phyloP scores from a whole-genome alignment of 2,888 invertebrate genomes.

The Watsonalla cultraria region DNA sequence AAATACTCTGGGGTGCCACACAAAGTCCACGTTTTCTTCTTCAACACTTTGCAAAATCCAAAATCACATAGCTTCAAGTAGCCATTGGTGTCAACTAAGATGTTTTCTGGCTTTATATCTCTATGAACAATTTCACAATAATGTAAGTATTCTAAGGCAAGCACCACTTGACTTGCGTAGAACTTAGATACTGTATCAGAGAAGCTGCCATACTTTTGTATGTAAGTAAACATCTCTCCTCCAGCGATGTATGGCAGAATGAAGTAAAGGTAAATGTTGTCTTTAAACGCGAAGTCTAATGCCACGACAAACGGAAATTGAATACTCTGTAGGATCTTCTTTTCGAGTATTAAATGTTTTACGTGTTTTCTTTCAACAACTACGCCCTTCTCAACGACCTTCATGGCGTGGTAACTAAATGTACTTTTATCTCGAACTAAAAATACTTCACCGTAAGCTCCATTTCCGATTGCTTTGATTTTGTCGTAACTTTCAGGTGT shows the following conservation, averaged over 20 bases:
- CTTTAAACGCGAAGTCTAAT: conserved; percentile 90
- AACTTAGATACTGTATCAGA: conserved; percentile 89
- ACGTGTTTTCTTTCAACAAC: conserved; percentile 93
- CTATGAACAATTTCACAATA: conserved; percentile 90
- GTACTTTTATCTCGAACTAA: conserved; percentile 81
- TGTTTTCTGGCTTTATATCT: conserved; percentile 94
- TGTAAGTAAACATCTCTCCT: conserved; percentile 90
- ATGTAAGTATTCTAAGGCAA: conserved; percentile 95
- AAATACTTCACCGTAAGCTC: conserved; percentile 94
- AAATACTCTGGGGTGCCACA: conserved; percentile 98
- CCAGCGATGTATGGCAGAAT: conserved; percentile 90
- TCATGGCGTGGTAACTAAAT: conserved; percentile 89
- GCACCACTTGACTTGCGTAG: conserved; percentile 92
- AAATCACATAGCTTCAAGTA: conserved; percentile 93
- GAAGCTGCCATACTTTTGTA: conserved; percentile 81
- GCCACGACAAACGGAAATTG: conserved; percentile 91
- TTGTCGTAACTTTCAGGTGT: conserved; percentile 81
- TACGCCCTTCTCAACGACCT: conserved; percentile 90
- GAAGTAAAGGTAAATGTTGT: conserved; percentile 90
- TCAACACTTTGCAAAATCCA: conserved; percentile 91
- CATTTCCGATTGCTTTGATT: conserved; percentile 89
- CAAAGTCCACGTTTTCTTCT: conserved; percentile 90
- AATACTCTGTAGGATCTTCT: conserved; percentile 88
- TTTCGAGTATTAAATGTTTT: conserved; percentile 93
- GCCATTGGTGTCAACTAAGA: conserved; percentile 86